Base-by-base conservation (phyloP, 2,113 vertebrate genomes). In the Nymphicus hollandicus region DNA sequence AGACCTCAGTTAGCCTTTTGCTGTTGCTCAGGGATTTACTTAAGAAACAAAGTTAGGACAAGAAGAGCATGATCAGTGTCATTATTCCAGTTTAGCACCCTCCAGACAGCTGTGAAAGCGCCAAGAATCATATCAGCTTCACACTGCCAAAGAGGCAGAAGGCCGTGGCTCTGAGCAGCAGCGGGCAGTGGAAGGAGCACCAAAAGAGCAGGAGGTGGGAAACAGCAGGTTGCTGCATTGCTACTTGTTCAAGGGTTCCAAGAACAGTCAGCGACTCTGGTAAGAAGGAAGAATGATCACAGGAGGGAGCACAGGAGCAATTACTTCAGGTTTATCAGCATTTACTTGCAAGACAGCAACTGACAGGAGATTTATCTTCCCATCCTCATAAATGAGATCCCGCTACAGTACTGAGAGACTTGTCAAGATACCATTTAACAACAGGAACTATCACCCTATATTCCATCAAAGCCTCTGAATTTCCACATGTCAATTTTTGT, bases 281-380 rank as follows among this genome's bases (percentile, higher is more conserved):
- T 1, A 35, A 79, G 39, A 81, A 44, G 63, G 46, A 69, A 84
- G 50, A 70, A 35, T 13, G 17, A 24, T 71, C 74, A 35, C 47
- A 91, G 61, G 35, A 95, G 44, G 24, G 31, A 91, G 24, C 77
- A 79, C 35, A 64, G 61, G 53, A 69, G 37, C 31, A 72, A 52
- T 39, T 56, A 47, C 31, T 87, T 85, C 64, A 55, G 60, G n/a
- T 82, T 76, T 63, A 83, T 81, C 63, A 86, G 79, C 31, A 10
- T 85, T 70, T 65, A 69, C 56, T 65, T 22, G 49, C 41, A 29
- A 69, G 80, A 73, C 46, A 89, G 66, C 52, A 85, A 25, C 37
- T 76, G 61, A 91, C 56, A 87, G 79, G 71, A 79, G 69, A 88
- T 83, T 80, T 73, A 76, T 61, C 81, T 86, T 77, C 41, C 47